Conservation (phyloP, 2,888 invertebrate genomes). For the Celastrina argiolus region DNA sequence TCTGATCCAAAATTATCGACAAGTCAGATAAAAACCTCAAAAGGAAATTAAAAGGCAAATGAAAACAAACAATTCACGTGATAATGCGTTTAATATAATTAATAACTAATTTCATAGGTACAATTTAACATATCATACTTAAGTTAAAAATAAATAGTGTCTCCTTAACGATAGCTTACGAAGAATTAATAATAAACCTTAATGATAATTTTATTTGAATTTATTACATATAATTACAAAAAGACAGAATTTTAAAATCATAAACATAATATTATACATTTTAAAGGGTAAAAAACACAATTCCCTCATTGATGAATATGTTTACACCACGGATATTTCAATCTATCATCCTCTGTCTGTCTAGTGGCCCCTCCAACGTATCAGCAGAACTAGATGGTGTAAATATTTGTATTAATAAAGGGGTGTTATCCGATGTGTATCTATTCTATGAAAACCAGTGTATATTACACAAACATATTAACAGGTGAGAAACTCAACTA, state of each 20-base stretch:
- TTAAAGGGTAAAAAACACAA: background rate
- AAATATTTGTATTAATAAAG: too few species aligned
- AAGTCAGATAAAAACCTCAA: background rate
- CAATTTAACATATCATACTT: slow-evolving; percentile 20
- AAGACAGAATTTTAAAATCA: background rate
- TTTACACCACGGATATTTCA: too few species aligned
- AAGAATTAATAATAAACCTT: slow-evolving; percentile 2
- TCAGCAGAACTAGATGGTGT: too few species aligned
- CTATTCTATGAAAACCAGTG: background rate
- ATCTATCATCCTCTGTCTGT: too few species aligned
- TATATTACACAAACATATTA: background rate
- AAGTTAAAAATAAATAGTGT: slow-evolving; percentile 17
- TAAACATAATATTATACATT: background rate
- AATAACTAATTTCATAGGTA: slow-evolving; percentile 15
- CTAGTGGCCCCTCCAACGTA: too few species aligned
- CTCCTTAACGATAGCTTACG: slow-evolving; percentile 13
- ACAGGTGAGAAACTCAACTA: background rate
- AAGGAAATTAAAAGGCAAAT: slow-evolving; percentile 22
- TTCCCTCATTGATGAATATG: too few species aligned
- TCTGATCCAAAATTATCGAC: background rate
- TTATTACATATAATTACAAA: slow-evolving; percentile 16
- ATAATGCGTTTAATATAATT: slow-evolving; percentile 17
- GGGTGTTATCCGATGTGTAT: background rate
- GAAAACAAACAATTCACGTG: slow-evolving; percentile 19
- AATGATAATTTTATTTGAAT: slow-evolving; percentile 12